Percentiles rank a stretch among this genome's conserved stretches.
phyloP scores from a whole-genome alignment of 2,888 invertebrate genomes.

The Hemithea aestivaria region DNA sequence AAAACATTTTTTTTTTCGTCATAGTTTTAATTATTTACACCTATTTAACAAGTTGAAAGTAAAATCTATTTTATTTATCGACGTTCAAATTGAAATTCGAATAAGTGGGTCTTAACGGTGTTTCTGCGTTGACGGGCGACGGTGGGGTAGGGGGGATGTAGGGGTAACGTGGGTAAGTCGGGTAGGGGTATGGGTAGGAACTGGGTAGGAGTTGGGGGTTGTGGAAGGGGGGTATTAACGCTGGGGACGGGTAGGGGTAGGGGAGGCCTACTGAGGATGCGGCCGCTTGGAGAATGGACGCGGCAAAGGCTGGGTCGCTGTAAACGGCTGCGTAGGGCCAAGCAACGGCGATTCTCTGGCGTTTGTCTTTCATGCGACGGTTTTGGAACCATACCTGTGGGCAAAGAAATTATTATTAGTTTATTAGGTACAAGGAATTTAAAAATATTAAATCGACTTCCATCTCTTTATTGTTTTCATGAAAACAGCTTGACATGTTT shows the following conservation, averaged over 20 bases:
- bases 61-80: slow-evolving; percentile 53
- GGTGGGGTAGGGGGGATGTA: slow-evolving; percentile 76
- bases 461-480: too few species aligned
- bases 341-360: slow-evolving; percentile 94
- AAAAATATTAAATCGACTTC: too few species aligned
- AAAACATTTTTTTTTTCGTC: too few species aligned
- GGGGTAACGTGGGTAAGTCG: slow-evolving; percentile 71
- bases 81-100: slow-evolving; percentile 69
- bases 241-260: slow-evolving; percentile 78
- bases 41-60: too few species aligned
- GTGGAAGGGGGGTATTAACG: slow-evolving; percentile 76
- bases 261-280: slow-evolving; percentile 85
- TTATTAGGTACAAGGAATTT: neutral
- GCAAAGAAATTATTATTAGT: slow-evolving; percentile 25
- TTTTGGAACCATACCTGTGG: slow-evolving; percentile 98
- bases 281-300: slow-evolving; percentile 93
- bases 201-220: slow-evolving; percentile 79
- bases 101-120: slow-evolving; percentile 70
- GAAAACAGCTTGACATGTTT: too few species aligned
- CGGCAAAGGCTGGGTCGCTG: slow-evolving; percentile 95
- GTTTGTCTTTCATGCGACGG: slow-evolving; percentile 97
- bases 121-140: slow-evolving; percentile 63
- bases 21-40: slow-evolving; percentile 17
- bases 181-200: slow-evolving; percentile 79
- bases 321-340: slow-evolving; percentile 98